These are phyloP conservation scores for Lithobates sylvaticus DNA, from an alignment of 2,797 vertebrate species.

Conservation along the genomic window DNA sequence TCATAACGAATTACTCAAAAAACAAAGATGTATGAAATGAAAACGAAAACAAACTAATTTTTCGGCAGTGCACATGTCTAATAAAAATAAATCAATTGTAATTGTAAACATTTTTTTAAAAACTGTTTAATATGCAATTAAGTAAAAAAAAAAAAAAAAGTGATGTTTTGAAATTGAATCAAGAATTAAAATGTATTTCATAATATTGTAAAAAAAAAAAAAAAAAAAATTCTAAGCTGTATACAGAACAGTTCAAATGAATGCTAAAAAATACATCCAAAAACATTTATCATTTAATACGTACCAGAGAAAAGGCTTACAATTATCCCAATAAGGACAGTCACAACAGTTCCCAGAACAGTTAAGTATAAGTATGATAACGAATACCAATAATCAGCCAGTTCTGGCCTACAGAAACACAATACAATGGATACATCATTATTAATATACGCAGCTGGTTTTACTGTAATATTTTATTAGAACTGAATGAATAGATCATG, in stretches of 20 bases:
- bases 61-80: too few relatives aligned
- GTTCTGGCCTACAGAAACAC: conserved; percentile 66
- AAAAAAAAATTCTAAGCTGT: too few relatives aligned
- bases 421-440: background rate
- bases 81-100: too few relatives aligned
- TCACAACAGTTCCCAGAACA: conserved; percentile 76
- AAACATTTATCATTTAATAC: background rate
- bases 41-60: too few relatives aligned
- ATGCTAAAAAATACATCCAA: background rate
- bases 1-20: too few relatives aligned
- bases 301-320: conserved; percentile 80
- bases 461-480: background rate
- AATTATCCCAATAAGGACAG: conserved; percentile 74
- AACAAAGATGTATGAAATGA: too few relatives aligned
- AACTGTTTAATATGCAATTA: too few relatives aligned
- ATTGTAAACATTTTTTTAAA: too few relatives aligned
- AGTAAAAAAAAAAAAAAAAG: too few relatives aligned
- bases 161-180: background rate
- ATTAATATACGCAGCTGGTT: background rate
- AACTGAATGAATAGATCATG: background rate
- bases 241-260: background rate
- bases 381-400: conserved; percentile 79
- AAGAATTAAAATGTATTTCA: background rate
- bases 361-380: conserved; percentile 85
- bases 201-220: background rate